A percentile compares a stretch with the other conserved stretches of the same genome.
Evolutionary conservation across 64 coral and sea anemone genomes (phyloP).

Genomic region (Catalaphyllia jardinei): DNA sequence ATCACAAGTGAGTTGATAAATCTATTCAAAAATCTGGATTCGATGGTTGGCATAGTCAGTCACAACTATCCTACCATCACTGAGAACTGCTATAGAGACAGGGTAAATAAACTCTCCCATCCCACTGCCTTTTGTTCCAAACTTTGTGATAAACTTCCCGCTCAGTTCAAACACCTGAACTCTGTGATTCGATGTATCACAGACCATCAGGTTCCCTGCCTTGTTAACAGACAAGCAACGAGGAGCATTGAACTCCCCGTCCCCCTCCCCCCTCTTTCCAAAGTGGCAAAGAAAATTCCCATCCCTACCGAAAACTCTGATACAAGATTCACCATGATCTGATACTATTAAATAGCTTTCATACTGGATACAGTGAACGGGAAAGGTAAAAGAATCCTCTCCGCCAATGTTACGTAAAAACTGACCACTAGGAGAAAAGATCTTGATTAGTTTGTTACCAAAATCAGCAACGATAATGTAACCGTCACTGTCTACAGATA

Average conservation of each 20-base stretch:
- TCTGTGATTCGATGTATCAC: background rate
- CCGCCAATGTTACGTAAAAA: background rate
- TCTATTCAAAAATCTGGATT: background rate
- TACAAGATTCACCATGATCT: background rate
- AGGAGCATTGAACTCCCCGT: background rate
- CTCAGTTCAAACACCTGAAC: background rate
- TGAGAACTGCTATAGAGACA: background rate
- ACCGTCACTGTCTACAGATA: background rate
- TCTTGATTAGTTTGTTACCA: background rate
- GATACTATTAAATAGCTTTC: background rate
- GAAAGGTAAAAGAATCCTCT: background rate
- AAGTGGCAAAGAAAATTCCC: background rate
- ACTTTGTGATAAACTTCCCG: background rate
- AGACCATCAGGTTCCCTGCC: conserved; percentile 8
- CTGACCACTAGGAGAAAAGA: background rate
- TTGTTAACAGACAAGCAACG: background rate
- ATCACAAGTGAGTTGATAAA: no score
- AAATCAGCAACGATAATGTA: background rate
- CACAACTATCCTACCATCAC: background rate
- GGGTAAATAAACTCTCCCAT: background rate
- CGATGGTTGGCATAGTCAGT: background rate
- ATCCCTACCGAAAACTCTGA: background rate
- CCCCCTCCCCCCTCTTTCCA: background rate
- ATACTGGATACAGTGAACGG: background rate
- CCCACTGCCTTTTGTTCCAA: background rate